A percentile compares a stretch with the other conserved stretches of the same genome.
Conservation (phyloP, 2,797 vertebrate species). For the Falco peregrinus region DNA sequence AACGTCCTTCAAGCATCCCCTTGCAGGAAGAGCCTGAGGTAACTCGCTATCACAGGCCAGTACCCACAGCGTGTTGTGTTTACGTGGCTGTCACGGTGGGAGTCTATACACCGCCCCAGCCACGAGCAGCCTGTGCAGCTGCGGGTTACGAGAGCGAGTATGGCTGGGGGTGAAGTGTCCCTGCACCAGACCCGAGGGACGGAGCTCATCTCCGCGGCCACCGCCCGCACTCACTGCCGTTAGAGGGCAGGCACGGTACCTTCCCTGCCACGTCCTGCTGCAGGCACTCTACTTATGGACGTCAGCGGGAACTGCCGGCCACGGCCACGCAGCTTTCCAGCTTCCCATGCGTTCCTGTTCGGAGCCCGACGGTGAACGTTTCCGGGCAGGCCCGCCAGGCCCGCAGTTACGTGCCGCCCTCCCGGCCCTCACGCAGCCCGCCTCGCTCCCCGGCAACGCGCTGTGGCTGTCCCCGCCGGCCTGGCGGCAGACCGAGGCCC, state of each 20-base stretch:
- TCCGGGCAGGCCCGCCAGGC: no score
- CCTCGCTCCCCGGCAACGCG: neutral
- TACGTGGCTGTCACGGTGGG: fast-evolving
- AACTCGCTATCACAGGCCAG: no score
- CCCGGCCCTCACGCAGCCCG: no score
- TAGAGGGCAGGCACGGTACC: neutral
- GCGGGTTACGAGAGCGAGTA: neutral
- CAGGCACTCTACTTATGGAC: no score
- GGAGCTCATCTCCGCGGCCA: fast-evolving
- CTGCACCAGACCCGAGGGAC: neutral
- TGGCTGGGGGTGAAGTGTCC: neutral
- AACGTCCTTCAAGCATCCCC: neutral
- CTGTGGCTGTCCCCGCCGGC: no score
- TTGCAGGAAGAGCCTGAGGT: neutral
- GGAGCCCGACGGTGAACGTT: fast-evolving
- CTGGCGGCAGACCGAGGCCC: neutral
- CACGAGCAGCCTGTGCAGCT: neutral
- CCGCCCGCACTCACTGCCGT: neutral
- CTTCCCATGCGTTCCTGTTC: neutral
- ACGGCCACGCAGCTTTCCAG: no score
- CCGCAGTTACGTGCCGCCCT: fast-evolving
- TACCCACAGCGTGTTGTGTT: neutral
- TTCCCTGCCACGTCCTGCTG: neutral
- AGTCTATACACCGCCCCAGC: no score
- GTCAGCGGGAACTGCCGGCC: fast-evolving